Conservation (phyloP, 1,140 invertebrate species). For the Meloidogyne floridensis region DNA sequence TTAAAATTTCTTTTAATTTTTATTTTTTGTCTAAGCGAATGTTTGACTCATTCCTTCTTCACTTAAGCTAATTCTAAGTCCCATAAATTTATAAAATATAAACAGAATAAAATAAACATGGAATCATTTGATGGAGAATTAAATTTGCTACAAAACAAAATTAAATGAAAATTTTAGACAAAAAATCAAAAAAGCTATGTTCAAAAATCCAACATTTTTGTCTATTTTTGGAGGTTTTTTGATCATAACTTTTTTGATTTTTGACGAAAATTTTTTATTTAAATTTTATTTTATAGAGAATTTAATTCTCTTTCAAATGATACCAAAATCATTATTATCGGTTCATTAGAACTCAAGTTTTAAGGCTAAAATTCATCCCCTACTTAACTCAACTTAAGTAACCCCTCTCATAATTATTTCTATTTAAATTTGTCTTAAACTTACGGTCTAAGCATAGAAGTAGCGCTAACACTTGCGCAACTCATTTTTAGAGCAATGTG, state of each 20-base stretch:
- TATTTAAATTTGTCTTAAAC: background rate
- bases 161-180: too few relatives aligned
- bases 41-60: too few relatives aligned
- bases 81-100: background rate
- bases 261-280: background rate
- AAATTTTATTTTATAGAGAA: slow-evolving; percentile 4
- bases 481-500: slow-evolving; percentile 23
- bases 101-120: background rate
- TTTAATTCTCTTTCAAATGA: background rate
- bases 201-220: too few relatives aligned
- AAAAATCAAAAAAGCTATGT: background rate
- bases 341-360: background rate
- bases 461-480: slow-evolving; percentile 31
- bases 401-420: background rate
- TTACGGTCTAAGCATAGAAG: slow-evolving; percentile 33
- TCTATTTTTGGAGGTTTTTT: too few relatives aligned
- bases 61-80: too few relatives aligned
- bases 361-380: background rate
- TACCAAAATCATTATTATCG: background rate
- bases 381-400: background rate
- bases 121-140: background rate
- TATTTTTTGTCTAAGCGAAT: background rate
- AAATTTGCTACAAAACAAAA: background rate
- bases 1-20: background rate
- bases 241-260: too few relatives aligned